These are phyloP conservation scores for Pseudopipra pipra DNA, from an alignment of 2,113 vertebrate genomes.

Conservation along the genomic window DNA sequence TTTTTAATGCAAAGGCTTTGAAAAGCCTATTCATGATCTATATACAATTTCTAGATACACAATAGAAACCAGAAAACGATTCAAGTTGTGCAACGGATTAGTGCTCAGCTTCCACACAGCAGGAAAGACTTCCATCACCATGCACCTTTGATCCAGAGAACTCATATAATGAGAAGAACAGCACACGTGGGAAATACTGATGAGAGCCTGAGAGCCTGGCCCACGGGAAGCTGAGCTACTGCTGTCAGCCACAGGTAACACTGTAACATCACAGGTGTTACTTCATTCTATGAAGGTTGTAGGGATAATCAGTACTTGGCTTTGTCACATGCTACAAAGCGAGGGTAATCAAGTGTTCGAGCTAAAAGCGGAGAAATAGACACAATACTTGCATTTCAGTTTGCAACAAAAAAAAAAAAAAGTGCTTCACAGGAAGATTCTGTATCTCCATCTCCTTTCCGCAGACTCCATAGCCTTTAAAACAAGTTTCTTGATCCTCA, in stretches of 20 bases:
- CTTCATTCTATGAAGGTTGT: background rate
- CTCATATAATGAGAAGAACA: background rate
- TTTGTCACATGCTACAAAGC: background rate
- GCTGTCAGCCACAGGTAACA: background rate
- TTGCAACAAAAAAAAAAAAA: background rate
- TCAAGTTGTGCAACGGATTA: background rate
- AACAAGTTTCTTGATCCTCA: background rate
- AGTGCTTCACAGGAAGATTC: background rate
- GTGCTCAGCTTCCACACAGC: background rate
- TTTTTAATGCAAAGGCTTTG: background rate
- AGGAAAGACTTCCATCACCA: background rate
- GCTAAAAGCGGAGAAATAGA: background rate
- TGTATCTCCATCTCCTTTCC: background rate
- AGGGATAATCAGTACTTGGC: background rate
- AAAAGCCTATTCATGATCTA: background rate
- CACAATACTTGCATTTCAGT: background rate
- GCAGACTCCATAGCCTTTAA: background rate
- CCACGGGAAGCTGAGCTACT: background rate
- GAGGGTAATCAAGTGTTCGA: background rate
- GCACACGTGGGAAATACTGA: background rate
- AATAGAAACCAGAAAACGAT: background rate
- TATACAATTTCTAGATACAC: background rate
- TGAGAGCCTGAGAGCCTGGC: background rate
- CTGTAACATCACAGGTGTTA: background rate
- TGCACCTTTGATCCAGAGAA: rapidly evolving